Conservation (phyloP, 2,888 invertebrate species). For the Oscheius myriophilus region DNA sequence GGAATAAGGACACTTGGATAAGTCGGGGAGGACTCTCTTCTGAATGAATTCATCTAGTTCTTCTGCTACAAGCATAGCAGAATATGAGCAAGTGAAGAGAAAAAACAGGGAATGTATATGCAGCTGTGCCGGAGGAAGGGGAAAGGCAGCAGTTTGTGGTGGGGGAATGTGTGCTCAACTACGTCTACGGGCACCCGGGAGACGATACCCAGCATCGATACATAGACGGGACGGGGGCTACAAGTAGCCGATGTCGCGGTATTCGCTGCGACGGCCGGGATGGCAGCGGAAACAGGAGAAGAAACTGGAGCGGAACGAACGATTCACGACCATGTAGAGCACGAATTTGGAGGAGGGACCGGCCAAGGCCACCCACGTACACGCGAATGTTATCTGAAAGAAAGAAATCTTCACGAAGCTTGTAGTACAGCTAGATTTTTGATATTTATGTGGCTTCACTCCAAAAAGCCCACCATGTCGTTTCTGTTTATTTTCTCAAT, state of each 20-base stretch:
- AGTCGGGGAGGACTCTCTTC: neutral
- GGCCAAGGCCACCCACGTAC: slow-evolving; percentile 92
- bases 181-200: neutral
- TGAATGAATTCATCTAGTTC: neutral
- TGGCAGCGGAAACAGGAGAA: slow-evolving; percentile 38
- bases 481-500: neutral
- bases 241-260: slow-evolving; percentile 49
- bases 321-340: slow-evolving; percentile 87
- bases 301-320: slow-evolving; percentile 78
- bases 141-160: neutral
- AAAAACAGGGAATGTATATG: neutral
- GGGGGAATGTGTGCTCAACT: neutral
- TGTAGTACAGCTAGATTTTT: neutral
- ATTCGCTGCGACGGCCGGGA: slow-evolving; percentile 44
- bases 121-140: neutral
- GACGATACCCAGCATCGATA: neutral
- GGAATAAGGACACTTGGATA: slow-evolving; percentile 21
- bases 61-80: slow-evolving; percentile 1
- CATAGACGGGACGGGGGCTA: neutral
- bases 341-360: slow-evolving; percentile 96
- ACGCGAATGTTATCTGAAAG: slow-evolving; percentile 57
- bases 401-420: neutral
- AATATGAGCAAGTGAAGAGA: neutral
- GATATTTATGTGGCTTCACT: neutral
- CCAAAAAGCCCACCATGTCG: neutral